Percentiles rank a stretch among this genome's conserved stretches.
phyloP scores from a whole-genome alignment of 2,888 invertebrate species.

The Baccha elongata region DNA sequence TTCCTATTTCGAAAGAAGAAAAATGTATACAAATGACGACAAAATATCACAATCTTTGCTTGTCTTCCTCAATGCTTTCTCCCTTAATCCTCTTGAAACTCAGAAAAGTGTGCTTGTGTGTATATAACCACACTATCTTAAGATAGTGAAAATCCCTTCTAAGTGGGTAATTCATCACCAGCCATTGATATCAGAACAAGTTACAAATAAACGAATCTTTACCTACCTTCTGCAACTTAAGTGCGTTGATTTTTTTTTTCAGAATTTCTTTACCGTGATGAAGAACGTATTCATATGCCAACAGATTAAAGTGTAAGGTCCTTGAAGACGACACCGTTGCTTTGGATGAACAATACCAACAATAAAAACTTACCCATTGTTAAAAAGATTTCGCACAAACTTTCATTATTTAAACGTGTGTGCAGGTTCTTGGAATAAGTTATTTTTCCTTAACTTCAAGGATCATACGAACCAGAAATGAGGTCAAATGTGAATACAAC shows the following conservation, averaged over 20 bases:
- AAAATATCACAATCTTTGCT: conserved; percentile 17
- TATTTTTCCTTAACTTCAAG: conserved; percentile 52
- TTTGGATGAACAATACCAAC: conserved; percentile 14
- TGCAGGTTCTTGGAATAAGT: conserved; percentile 48
- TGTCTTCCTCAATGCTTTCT: conserved; percentile 1
- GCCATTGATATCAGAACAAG: conserved; percentile 44
- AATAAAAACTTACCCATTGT: conserved; percentile 35
- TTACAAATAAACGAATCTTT: conserved; percentile 7
- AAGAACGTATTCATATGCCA: conserved; percentile 46
- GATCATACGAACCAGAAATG: conserved; percentile 46
- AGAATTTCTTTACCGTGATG: conserved; percentile 19
- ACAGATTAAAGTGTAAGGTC: conserved; percentile 53
- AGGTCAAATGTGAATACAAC: conserved; percentile 46
- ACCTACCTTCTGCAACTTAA: conserved; percentile 17
- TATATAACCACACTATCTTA: neutral
- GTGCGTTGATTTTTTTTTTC: conserved; percentile 40
- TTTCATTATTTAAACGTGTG: conserved; percentile 46
- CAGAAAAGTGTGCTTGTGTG: conserved; percentile 7
- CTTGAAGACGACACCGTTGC: conserved; percentile 54
- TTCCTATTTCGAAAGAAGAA: neutral
- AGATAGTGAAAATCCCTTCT: conserved; percentile 18
- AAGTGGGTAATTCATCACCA: conserved; percentile 46
- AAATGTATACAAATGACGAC: conserved; percentile 6
- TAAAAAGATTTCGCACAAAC: conserved; percentile 42
- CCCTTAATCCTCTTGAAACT: conserved; percentile 15